A percentile compares a stretch with the other conserved stretches of the same genome.
Conservation (phyloP, 2,888 invertebrate genomes). For the Oscheius sp. region DNA sequence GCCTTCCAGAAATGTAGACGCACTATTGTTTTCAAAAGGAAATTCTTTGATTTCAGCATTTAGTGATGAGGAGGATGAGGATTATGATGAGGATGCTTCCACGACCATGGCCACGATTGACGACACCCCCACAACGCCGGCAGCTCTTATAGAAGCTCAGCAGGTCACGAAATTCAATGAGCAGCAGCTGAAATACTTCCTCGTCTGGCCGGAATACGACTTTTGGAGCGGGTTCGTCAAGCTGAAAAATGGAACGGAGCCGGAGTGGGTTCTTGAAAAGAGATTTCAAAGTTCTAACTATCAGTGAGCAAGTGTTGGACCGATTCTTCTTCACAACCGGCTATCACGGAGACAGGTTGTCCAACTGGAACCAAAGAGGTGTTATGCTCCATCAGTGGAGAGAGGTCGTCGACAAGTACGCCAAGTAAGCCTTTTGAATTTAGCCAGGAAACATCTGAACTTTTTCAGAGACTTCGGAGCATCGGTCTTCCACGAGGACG, state of each 20-base stretch:
- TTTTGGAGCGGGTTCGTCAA: constrained; percentile 71
- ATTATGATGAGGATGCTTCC: constrained; percentile 51
- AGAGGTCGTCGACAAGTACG: constrained; percentile 66
- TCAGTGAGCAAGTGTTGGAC: constrained; percentile 59
- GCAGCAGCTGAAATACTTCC: constrained; percentile 65
- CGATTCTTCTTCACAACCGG: constrained; percentile 72
- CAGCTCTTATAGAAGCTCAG: constrained; percentile 24
- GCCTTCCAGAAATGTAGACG: constrained; percentile 61
- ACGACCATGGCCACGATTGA: constrained; percentile 21
- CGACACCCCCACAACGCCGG: constrained; percentile 6
- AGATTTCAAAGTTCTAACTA: too few relatives aligned
- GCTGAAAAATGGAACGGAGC: constrained; percentile 57
- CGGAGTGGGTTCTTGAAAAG: constrained; percentile 38
- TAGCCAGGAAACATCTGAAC: not conserved
- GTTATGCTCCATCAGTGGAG: constrained; percentile 65
- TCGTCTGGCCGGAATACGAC: constrained; percentile 71
- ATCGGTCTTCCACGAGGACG: constrained; percentile 68
- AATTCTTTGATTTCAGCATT: constrained; percentile 17
- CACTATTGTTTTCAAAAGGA: not conserved
- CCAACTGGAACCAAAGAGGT: constrained; percentile 67
- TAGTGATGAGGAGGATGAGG: constrained; percentile 45
- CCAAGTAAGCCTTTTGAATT: constrained; percentile 36
- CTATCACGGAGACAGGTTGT: constrained; percentile 67
- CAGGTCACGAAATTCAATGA: constrained; percentile 44
- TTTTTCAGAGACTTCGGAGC: constrained; percentile 54